phyloP scores from a whole-genome alignment of 2,797 vertebrate genomes.

The Ptychobarbus kaznakovi region DNA sequence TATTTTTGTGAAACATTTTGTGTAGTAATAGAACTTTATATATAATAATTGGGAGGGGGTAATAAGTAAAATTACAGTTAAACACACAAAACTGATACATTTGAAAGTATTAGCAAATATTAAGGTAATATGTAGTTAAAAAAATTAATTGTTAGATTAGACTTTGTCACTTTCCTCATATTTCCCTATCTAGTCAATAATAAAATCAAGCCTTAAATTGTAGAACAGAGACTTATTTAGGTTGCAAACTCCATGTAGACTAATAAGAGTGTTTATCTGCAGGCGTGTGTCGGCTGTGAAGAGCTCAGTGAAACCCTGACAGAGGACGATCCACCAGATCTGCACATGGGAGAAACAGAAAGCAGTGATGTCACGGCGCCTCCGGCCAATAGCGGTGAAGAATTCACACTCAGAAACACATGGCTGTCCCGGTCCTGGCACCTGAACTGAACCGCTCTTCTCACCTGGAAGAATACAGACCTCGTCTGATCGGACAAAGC shows the following conservation, averaged over 20 bases:
- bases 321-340: constrained; percentile 75
- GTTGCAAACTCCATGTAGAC: constrained; percentile 33
- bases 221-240: neutral
- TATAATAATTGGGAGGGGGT: too few relatives aligned
- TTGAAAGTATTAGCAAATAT: too few relatives aligned
- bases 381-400: constrained; percentile 28
- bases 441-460: neutral
- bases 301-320: constrained; percentile 63
- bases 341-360: constrained; percentile 79
- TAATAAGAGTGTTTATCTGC: constrained; percentile 33
- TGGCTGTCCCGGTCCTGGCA: neutral
- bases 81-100: too few relatives aligned
- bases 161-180: neutral
- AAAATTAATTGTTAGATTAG: too few relatives aligned
- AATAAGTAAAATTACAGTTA: too few relatives aligned
- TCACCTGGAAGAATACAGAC: neutral
- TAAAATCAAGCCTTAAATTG: neutral
- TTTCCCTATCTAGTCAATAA: neutral
- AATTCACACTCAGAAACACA: neutral
- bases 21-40: too few relatives aligned
- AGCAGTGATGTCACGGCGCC: constrained; percentile 65
- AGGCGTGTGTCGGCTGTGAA: constrained; percentile 77
- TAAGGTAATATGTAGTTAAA: too few relatives aligned
- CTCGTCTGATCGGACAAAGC: neutral
- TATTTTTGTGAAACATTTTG: too few relatives aligned